Base-by-base conservation (phyloP, 92 coral and sea anemone species). In the Porites cylindrica region DNA sequence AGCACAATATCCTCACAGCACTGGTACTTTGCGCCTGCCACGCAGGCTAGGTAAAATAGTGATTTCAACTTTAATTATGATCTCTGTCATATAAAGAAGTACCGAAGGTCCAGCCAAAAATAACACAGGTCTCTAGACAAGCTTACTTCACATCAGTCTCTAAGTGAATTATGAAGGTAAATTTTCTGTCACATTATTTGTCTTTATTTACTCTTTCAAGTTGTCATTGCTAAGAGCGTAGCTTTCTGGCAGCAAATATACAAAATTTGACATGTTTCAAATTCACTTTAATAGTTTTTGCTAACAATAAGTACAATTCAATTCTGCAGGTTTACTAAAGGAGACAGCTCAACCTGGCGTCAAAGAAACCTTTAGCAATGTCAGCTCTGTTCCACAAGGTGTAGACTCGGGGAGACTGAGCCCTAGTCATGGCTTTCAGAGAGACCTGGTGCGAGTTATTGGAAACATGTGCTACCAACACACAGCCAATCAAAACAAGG, bases 371-470 rank as follows among this genome's bases (percentile, higher is more conserved):
- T 93, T 97, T 66, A 83, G 93, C 67, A 91, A 89, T 78, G 88
- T 76, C 38, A 71, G 86, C 72, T 83, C 77, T 47, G n/a, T 94
- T 51, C 90, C 96, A n/a, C 89, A 86, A 3, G 66, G 90, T n/a
- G 82, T 68, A 23, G 93, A 92, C 86, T 90, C 94, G 2, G 94
- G 87, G 51, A 86, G 66, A 69, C 32, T 91, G 43, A 94, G 93
- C 60, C 99, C 99, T 2, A 94, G 93, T 82, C 97, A 95, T 71
- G 99, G 99, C 24, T 97, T 97, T 87, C 96, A 97, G 86, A 91
- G 96, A 76, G 93, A 95, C 72, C 83, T 97, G 61, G 96, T 97
- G 78, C 93, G 91, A 82, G 93, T 97, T 66, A 87, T 93, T 75
- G 99, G 94, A 10, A 97, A 97, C 82, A 90, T 95, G 99, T 90